phyloP scores from a whole-genome alignment of 2,888 invertebrate species.

The Andrena haemorrhoa region DNA sequence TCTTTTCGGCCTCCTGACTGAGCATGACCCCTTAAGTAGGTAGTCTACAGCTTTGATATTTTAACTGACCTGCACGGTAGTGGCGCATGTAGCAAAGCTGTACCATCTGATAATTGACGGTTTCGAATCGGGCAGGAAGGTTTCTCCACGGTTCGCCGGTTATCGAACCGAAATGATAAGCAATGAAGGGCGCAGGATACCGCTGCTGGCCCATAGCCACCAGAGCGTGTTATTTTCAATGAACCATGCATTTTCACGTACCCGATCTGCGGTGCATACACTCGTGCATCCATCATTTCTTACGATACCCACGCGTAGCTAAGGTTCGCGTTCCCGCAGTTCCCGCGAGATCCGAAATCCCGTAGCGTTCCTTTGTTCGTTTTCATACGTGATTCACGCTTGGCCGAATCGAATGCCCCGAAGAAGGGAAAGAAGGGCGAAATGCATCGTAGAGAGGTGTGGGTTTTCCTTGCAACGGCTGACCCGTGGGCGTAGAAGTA shows the following conservation, averaged over 20 bases:
- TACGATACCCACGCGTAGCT: constrained; percentile 40
- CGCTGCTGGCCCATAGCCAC: constrained; percentile 52
- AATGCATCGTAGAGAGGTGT: not conserved
- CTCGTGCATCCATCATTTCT: constrained; percentile 32
- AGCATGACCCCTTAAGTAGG: no score
- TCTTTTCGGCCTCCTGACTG: no score
- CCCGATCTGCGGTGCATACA: constrained; percentile 15
- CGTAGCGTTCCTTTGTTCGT: constrained; percentile 26
- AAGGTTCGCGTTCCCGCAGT: constrained; percentile 1
- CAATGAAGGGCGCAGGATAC: constrained; percentile 63
- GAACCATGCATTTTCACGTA: constrained; percentile 60
- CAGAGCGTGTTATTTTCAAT: constrained; percentile 59
- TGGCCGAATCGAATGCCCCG: constrained; percentile 39
- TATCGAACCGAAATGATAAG: constrained; percentile 69
- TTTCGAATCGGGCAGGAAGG: constrained; percentile 66
- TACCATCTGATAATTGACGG: constrained; percentile 69
- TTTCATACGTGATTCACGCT: constrained; percentile 65
- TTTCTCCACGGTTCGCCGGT: constrained; percentile 67
- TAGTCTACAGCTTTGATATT: not conserved
- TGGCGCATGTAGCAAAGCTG: constrained; percentile 33
- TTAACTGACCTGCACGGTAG: constrained; percentile 55
- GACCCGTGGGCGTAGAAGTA: not conserved
- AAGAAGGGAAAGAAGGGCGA: constrained; percentile 1
- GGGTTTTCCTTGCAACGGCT: not conserved
- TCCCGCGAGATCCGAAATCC: constrained; percentile 24